Evolutionary conservation across 2,797 vertebrate genomes (phyloP), one percentile per base, ranked within the genome.

Genomic region (Esox lucius): DNA sequence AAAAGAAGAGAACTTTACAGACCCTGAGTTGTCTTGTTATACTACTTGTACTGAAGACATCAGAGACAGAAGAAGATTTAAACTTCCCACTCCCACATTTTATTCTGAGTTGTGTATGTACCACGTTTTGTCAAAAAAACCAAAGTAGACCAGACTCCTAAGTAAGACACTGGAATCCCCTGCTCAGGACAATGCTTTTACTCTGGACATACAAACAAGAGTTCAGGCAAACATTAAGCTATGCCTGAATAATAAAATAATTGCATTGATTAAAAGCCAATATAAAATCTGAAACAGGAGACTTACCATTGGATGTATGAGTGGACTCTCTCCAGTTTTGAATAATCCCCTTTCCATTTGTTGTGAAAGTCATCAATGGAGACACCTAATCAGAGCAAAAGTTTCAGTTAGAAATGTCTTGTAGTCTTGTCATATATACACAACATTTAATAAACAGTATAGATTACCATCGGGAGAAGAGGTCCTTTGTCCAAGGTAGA

Each of bases 241-340:
- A n/a, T n/a, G n/a, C n/a, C 35, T 39, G 35, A 49, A 49, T 17
- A 8, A 53, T 17, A 17, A 17, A 49, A 15, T 51, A 51, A 16
- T 51, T 1, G 51, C 19, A 56, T 0, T 11, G 0, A 56, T n/a
- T n/a, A 56, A 56, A 56, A n/a, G 19, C 53, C 53, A 0, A 65
- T 7, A 75, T 0, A 64, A 4, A n/a, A 35, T 22, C 16, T 56
- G 9, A 31, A 33, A 28, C 33, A 46, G 75, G 9, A 5, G 72
- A 51, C 83, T 94, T 91, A 98, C 98, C 97, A 99, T 19, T 99
- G 96, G 86, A 99, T 97, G 80, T 93, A 99, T 0, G 92, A 94
- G 80, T 98, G 97, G 15, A 95, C 94, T 33, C 72, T 3, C 84
- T 99, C 98, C 79, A 99, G 90, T 0, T 0, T 22, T 0, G 72